Conservation (phyloP, 2,113 vertebrate genomes). For the Anas platyrhynchos region DNA sequence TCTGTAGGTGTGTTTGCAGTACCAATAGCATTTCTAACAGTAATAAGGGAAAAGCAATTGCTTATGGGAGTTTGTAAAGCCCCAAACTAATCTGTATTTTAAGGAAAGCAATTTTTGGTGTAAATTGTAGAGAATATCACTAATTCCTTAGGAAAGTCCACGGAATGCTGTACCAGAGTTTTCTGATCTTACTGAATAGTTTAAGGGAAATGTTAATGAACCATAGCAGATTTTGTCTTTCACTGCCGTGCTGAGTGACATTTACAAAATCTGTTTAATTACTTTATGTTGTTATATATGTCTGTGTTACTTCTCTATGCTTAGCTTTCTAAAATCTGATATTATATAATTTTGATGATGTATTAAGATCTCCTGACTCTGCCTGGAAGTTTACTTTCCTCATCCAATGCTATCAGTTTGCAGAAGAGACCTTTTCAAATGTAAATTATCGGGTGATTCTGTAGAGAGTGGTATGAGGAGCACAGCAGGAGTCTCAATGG, state of each 20-base stretch:
- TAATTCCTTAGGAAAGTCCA: neutral
- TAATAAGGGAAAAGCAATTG: neutral
- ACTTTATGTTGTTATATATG: neutral
- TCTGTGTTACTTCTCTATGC: neutral
- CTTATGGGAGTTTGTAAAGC: neutral
- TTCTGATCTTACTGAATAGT: neutral
- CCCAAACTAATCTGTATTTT: neutral
- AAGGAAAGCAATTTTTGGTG: neutral
- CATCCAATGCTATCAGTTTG: neutral
- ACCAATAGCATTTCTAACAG: neutral
- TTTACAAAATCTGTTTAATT: neutral
- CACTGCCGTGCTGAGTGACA: neutral
- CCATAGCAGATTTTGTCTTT: neutral
- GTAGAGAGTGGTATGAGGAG: neutral
- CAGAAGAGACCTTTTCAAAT: neutral
- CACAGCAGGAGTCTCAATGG: neutral
- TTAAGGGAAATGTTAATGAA: neutral
- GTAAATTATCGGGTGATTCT: neutral
- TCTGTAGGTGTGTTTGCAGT: neutral
- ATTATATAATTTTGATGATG: neutral
- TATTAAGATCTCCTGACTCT: neutral
- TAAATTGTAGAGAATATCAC: neutral
- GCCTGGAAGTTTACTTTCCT: neutral
- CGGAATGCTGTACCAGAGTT: neutral
- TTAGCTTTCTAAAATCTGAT: neutral